Evolutionary conservation across 2,113 vertebrate genomes (phyloP).

Genomic region (Microtus richardsoni): DNA sequence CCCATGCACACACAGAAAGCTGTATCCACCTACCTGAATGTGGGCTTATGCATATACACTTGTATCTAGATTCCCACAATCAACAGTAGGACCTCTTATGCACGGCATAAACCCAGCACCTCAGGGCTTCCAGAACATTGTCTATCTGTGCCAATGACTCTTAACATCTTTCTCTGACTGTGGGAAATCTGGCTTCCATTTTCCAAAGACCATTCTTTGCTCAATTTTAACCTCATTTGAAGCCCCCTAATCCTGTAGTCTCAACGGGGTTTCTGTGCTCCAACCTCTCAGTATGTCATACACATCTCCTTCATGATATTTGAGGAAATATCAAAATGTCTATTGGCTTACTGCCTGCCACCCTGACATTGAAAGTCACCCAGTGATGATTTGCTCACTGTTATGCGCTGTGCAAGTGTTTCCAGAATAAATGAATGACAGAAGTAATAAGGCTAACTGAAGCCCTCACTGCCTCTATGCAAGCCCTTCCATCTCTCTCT

Average conservation of each 20-base stretch:
- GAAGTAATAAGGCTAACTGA: neutral
- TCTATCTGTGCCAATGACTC: neutral
- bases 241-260: neutral
- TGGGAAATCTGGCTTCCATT: neutral
- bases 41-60: rapidly evolving
- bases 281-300: neutral
- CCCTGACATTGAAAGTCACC: neutral
- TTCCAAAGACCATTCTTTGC: conserved; percentile 49
- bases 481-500: neutral
- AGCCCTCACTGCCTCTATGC: neutral
- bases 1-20: neutral
- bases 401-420: neutral
- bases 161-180: neutral
- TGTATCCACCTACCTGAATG: neutral
- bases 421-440: neutral
- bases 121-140: neutral
- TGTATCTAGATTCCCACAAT: rapidly evolving
- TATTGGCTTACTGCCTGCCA: neutral
- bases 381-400: neutral
- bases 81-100: neutral
- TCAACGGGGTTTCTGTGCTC: neutral
- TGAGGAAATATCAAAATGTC: neutral
- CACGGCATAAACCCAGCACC: neutral
- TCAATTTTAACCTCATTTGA: conserved; percentile 23
- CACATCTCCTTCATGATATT: neutral